Evolutionary conservation across 2,113 vertebrate genomes (phyloP).

Genomic region (Oceanodroma tethys): DNA sequence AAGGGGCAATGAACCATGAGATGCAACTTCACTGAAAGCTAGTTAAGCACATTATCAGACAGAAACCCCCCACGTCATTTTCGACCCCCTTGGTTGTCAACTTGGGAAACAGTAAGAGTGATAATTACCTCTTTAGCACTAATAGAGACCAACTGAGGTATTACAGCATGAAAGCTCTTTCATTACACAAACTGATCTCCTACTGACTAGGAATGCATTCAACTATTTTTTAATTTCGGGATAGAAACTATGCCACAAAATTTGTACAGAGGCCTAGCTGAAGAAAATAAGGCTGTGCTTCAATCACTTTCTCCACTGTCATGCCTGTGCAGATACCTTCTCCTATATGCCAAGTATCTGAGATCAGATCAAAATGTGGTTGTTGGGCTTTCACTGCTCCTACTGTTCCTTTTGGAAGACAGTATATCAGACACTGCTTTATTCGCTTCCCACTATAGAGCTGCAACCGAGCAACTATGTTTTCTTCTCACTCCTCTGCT

Average conservation of each 20-base stretch:
- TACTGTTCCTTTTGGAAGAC: neutral
- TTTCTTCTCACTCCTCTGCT: neutral
- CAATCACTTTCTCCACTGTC: neutral
- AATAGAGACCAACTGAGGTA: neutral
- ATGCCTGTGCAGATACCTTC: neutral
- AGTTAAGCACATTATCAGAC: neutral
- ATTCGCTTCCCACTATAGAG: neutral
- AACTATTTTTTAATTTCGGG: neutral
- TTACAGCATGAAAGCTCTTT: neutral
- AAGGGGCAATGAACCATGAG: slow-evolving; percentile 19
- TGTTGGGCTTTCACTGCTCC: neutral
- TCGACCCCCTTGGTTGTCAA: neutral
- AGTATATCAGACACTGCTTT: neutral
- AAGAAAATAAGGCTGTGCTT: neutral
- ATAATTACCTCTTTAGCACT: neutral
- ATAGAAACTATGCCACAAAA: neutral
- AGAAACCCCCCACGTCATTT: slow-evolving; percentile 31
- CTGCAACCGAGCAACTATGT: neutral
- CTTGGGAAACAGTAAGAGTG: neutral
- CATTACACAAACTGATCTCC: neutral
- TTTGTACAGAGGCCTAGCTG: neutral
- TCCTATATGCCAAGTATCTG: neutral
- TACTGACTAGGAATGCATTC: neutral
- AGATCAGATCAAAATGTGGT: neutral
- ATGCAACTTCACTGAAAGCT: neutral